These are phyloP conservation scores for Baryphthengus martii DNA, from an alignment of 2,113 vertebrate species.

Conservation along the genomic window DNA sequence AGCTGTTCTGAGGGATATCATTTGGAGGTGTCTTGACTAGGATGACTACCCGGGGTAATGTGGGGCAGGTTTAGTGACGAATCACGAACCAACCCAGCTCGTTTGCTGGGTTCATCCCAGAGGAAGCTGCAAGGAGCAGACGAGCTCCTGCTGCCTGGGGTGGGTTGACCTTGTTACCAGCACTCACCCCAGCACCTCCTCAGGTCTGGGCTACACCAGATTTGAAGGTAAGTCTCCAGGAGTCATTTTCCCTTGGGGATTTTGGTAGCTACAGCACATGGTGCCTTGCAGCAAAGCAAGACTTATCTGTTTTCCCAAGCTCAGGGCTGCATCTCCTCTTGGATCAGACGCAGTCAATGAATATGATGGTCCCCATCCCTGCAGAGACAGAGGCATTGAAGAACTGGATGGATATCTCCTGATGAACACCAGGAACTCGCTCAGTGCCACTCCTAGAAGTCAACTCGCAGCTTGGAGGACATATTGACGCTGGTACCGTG, in stretches of 20 bases:
- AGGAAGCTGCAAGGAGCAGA: neutral
- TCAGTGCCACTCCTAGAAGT: neutral
- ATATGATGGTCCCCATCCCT: neutral
- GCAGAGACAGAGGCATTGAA: neutral
- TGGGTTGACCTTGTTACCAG: accelerated
- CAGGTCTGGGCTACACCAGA: neutral
- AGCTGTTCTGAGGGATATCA: neutral
- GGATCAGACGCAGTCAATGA: neutral
- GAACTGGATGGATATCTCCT: neutral
- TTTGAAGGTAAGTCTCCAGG: neutral
- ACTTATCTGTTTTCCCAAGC: neutral
- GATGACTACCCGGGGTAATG: neutral
- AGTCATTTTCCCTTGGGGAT: neutral
- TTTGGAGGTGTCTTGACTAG: neutral
- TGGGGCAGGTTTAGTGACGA: accelerated
- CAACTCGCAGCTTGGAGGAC: accelerated
- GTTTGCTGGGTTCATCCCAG: neutral
- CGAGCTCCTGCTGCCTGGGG: accelerated
- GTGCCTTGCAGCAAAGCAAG: neutral
- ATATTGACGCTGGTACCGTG: accelerated
- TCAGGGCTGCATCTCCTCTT: neutral
- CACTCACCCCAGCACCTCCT: accelerated
- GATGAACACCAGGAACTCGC: neutral
- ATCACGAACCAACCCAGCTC: accelerated
- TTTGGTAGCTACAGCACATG: neutral